Evolutionary conservation across 2,888 invertebrate genomes (phyloP).

Genomic region (Julus scandinavius): DNA sequence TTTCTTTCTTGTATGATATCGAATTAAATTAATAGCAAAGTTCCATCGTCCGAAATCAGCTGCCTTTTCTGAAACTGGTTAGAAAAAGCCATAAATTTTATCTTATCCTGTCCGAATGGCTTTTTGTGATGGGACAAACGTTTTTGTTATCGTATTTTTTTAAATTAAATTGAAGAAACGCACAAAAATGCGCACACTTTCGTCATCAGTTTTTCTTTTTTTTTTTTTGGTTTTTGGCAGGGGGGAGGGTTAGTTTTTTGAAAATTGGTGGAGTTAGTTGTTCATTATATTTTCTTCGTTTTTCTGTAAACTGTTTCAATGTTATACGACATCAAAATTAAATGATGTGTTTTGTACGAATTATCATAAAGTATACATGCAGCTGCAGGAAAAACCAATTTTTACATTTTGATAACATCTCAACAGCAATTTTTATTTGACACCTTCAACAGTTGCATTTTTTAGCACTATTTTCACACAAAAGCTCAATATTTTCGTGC

Average conservation of each 20-base stretch:
- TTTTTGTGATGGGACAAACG: constrained; percentile 35
- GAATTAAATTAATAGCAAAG: constrained; percentile 38
- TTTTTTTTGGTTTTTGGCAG: too few species aligned
- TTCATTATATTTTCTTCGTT: background rate
- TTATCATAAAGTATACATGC: background rate
- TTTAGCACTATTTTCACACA: background rate
- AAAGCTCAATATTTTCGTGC: background rate
- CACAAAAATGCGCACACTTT: constrained; percentile 34
- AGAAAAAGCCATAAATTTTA: constrained; percentile 25
- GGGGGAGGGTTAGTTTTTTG: background rate
- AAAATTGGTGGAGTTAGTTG: background rate
- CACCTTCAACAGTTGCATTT: background rate
- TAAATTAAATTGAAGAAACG: constrained; percentile 40
- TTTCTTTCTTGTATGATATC: constrained; percentile 31
- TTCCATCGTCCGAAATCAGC: constrained; percentile 45
- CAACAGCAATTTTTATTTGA: background rate
- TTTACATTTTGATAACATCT: background rate
- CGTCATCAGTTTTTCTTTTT: constrained; percentile 20
- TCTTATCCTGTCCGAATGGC: constrained; percentile 43
- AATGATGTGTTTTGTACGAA: background rate
- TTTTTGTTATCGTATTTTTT: constrained; percentile 17
- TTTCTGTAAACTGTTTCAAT: background rate
- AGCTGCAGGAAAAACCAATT: background rate
- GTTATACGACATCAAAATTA: background rate
- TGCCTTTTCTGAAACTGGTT: constrained; percentile 43